Conservation (phyloP, 2,888 invertebrate species). For the Tanypteryx hageni region DNA sequence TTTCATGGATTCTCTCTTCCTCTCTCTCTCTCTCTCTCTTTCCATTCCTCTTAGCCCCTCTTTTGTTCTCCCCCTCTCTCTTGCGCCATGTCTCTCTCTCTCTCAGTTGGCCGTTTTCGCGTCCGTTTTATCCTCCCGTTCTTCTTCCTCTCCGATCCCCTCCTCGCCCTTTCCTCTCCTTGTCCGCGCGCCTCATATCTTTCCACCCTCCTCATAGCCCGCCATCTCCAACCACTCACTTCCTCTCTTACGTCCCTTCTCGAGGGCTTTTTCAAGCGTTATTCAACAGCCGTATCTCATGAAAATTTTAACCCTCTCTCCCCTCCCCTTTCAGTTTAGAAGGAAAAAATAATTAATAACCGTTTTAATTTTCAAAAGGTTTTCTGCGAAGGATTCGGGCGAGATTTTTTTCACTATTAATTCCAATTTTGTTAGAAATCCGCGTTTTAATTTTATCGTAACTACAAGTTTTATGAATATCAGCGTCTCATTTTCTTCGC, state of each 20-base stretch:
- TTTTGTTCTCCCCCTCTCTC: not conserved
- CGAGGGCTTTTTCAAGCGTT: not conserved
- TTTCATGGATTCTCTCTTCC: not conserved
- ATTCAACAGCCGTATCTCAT: not conserved
- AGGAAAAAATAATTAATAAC: conserved; percentile 19
- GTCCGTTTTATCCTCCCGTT: not conserved
- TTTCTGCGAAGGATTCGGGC: not conserved
- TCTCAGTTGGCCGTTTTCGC: not conserved
- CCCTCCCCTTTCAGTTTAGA: not conserved
- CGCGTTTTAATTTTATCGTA: not conserved
- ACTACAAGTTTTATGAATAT: not conserved
- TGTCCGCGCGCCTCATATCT: not conserved
- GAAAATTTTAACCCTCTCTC: conserved; percentile 22
- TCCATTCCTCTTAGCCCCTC: not conserved
- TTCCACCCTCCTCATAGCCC: not conserved
- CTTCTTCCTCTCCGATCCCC: not conserved
- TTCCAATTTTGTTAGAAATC: not conserved
- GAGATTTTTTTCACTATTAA: not conserved
- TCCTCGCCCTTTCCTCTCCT: not conserved
- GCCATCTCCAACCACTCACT: not conserved
- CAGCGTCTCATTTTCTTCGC: not conserved
- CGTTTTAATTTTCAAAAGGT: conserved; percentile 9
- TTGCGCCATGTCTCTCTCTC: not conserved
- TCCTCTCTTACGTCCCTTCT: not conserved
- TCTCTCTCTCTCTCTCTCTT: not conserved